These are phyloP conservation scores for Cryptocephalus primarius DNA, from an alignment of 2,888 invertebrate species.

Conservation along the genomic window DNA sequence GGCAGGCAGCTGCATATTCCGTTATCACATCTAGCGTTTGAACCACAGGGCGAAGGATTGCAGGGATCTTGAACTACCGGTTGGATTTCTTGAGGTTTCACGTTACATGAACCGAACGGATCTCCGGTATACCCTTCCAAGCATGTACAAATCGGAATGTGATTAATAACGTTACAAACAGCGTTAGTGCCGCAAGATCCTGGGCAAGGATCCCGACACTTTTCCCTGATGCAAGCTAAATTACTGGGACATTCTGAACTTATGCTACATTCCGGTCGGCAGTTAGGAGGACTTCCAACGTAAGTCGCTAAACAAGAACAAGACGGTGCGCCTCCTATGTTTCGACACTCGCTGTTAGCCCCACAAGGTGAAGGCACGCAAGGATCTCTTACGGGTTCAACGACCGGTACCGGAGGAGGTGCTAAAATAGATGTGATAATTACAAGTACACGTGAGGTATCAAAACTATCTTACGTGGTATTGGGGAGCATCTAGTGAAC, in stretches of 20 bases:
- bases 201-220: constrained; percentile 66
- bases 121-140: constrained; percentile 61
- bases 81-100: constrained; percentile 40
- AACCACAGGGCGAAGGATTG: constrained; percentile 61
- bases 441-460: background rate
- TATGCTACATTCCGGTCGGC: constrained; percentile 66
- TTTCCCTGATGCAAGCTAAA: constrained; percentile 60
- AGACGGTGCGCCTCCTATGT: constrained; percentile 51
- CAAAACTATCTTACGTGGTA: constrained; percentile 23
- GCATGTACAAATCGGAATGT: constrained; percentile 68
- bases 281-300: constrained; percentile 64
- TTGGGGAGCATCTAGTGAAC: constrained; percentile 35
- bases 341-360: constrained; percentile 61
- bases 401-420: constrained; percentile 19
- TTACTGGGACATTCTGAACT: constrained; percentile 63
- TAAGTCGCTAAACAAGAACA: constrained; percentile 64
- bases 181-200: constrained; percentile 66
- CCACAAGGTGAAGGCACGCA: constrained; percentile 74
- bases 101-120: constrained; percentile 58
- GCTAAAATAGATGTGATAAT: constrained; percentile 12
- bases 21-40: constrained; percentile 51
- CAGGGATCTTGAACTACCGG: constrained; percentile 49
- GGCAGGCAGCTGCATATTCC: constrained; percentile 57
- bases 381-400: constrained; percentile 45
- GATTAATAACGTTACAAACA: constrained; percentile 61